Conservation (phyloP, 2,888 invertebrate species). For the Melanargia galathea region DNA sequence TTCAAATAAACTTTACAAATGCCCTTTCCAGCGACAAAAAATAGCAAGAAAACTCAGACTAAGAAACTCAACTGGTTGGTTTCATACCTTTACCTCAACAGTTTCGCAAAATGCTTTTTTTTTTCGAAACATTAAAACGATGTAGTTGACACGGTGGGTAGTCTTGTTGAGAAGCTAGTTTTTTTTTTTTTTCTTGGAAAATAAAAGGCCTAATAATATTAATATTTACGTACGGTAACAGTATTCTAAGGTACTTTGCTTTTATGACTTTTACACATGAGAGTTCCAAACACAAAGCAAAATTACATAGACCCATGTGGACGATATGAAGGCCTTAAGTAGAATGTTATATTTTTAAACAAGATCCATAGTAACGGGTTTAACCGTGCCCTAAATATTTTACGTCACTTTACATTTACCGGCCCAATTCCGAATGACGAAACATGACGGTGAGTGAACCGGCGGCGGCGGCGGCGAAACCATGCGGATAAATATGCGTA, state of each 20-base stretch:
- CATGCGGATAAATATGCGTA: slow-evolving; percentile 17
- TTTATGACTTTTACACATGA: neutral
- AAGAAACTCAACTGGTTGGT: too few species aligned
- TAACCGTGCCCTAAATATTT: slow-evolving; percentile 23
- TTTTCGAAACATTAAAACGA: too few species aligned
- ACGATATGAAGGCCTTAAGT: neutral
- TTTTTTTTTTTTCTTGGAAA: neutral
- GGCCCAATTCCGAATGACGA: slow-evolving; percentile 19
- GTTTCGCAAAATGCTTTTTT: too few species aligned
- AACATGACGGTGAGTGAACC: slow-evolving; percentile 14
- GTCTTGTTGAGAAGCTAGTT: too few species aligned
- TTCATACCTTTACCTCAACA: too few species aligned
- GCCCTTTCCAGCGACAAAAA: too few species aligned
- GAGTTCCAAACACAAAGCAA: slow-evolving; percentile 3
- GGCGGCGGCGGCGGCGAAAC: too few species aligned
- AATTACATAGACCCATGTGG: neutral
- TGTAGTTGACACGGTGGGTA: too few species aligned
- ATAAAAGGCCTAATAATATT: neutral
- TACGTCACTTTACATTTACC: slow-evolving; percentile 21
- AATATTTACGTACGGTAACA: neutral
- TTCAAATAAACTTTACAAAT: too few species aligned
- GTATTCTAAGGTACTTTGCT: neutral
- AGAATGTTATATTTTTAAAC: slow-evolving; percentile 16
- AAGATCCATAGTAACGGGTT: slow-evolving; percentile 11
- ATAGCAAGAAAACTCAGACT: too few species aligned